Conservation (phyloP, 2,888 invertebrate species). For the Selenia dentaria region DNA sequence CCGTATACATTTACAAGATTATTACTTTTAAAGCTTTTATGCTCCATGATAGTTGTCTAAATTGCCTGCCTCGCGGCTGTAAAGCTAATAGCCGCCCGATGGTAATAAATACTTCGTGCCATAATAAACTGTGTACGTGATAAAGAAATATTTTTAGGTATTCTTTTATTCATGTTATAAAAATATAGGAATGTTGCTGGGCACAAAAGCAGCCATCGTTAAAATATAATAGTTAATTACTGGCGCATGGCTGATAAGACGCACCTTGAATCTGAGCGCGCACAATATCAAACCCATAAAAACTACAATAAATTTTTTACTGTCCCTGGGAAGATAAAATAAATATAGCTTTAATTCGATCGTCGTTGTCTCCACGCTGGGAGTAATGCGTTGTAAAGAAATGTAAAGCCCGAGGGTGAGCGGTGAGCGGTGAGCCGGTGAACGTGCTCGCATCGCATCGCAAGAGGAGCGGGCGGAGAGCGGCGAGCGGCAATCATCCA, state of each 20-base stretch:
- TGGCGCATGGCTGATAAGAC: constrained; percentile 32
- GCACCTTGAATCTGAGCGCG: constrained; percentile 45
- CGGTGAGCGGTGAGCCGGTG: constrained; percentile 27
- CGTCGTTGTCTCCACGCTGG: constrained; percentile 35
- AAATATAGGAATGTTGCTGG: constrained; percentile 22
- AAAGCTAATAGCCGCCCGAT: constrained; percentile 17
- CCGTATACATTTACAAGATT: constrained; percentile 29
- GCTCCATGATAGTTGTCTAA: constrained; percentile 33
- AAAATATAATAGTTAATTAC: constrained; percentile 36
- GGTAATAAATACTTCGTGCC: constrained; percentile 30
- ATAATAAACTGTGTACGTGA: constrained; percentile 27
- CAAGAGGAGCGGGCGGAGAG: constrained; percentile 7
- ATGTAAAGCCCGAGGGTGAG: not conserved
- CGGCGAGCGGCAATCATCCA: constrained; percentile 62
- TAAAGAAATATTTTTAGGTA: constrained; percentile 16
- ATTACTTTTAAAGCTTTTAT: constrained; percentile 42
- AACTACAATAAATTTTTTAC: constrained; percentile 71
- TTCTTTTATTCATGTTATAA: constrained; percentile 20
- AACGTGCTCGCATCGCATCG: constrained; percentile 9
- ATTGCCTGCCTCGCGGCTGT: constrained; percentile 29
- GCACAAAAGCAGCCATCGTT: constrained; percentile 20
- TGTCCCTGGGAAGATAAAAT: constrained; percentile 63
- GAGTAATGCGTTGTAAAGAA: constrained; percentile 24
- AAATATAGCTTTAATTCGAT: constrained; percentile 61
- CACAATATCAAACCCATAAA: constrained; percentile 65